Base-by-base conservation (phyloP, 2,888 invertebrate species). In the Toxonevra muliebris region DNA sequence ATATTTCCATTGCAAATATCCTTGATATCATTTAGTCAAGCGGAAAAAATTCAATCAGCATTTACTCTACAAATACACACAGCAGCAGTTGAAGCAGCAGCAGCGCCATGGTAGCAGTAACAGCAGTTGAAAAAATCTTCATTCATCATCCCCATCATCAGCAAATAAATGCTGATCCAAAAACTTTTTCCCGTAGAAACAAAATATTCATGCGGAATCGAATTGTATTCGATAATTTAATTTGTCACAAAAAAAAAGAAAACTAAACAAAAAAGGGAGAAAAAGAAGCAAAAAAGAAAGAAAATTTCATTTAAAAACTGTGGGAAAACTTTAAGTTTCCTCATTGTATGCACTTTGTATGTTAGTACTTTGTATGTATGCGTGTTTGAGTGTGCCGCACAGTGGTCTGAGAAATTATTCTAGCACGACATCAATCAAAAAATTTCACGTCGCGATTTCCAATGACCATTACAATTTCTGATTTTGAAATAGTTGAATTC, bases 1-100 rank as follows among this genome's bases (percentile, higher is more conserved):
- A 70, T 65, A 75, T 73, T 73, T 73, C 70, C 69, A 70, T 71
- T 77, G 77, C 77, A 81, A 80, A 81, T 81, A 82, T 82, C 73
- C 81, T 80, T 82, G 81, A 82, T 81, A 82, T 79, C 82, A 80
- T 78, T 81, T 80, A 80, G 81, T 80, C 81, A 81, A 80, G 79
- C 77, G 82, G 81, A 81, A 81, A 78, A 78, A 80, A 81, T 81
- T 81, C 81, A 81, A 81, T 81, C 81, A 81, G 81, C 79, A 81
- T 80, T 30, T 30, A 79, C 81, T 80, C 79, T 77, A 79, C 82
- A 81, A 82, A 81, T 80, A 80, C 76, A 73, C 69, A 43, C 73
- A 73, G 59, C 52, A 42, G 20, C 42, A 42, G 40, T 57, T 43
- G 42, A 52, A 41, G 40, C 52, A 65, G 30, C 15, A 12, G 52